Percentiles rank a stretch among this genome's conserved stretches.
Conservation (phyloP, 35 echinoderm and acorn worm genomes). For the Lytechinus pictus region DNA sequence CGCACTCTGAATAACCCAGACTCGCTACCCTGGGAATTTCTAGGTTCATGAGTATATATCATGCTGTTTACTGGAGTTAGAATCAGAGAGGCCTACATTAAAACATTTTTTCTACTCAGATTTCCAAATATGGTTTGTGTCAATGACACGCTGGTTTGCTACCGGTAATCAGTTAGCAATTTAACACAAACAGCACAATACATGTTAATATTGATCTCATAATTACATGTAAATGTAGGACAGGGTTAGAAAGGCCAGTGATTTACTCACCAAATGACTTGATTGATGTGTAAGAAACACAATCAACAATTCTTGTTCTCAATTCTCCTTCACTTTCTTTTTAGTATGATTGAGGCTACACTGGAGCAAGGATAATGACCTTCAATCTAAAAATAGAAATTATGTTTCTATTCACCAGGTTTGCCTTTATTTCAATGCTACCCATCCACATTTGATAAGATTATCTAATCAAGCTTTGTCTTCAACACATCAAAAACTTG, state of each 20-base stretch:
- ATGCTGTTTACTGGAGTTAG: neutral
- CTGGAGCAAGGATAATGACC: neutral
- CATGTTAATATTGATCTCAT: neutral
- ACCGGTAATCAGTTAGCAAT: neutral
- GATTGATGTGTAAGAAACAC: neutral
- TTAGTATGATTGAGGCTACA: neutral
- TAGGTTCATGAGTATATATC: neutral
- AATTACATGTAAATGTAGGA: neutral
- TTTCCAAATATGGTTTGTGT: neutral
- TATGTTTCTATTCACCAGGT: neutral
- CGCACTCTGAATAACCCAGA: neutral
- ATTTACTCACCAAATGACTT: neutral
- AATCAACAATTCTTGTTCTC: neutral
- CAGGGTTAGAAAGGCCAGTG: neutral
- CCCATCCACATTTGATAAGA: neutral
- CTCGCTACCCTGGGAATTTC: neutral
- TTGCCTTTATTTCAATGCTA: neutral
- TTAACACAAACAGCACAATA: neutral
- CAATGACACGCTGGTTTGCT: neutral
- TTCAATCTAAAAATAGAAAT: neutral
- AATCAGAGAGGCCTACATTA: too few species aligned
- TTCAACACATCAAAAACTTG: neutral
- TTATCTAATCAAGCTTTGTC: neutral
- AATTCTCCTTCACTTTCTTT: neutral
- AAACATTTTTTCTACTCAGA: neutral